Evolutionary conservation across 2,797 vertebrate species (phyloP), one percentile per base, ranked within the genome.

Genomic region (Phataginus tetradactyla): DNA sequence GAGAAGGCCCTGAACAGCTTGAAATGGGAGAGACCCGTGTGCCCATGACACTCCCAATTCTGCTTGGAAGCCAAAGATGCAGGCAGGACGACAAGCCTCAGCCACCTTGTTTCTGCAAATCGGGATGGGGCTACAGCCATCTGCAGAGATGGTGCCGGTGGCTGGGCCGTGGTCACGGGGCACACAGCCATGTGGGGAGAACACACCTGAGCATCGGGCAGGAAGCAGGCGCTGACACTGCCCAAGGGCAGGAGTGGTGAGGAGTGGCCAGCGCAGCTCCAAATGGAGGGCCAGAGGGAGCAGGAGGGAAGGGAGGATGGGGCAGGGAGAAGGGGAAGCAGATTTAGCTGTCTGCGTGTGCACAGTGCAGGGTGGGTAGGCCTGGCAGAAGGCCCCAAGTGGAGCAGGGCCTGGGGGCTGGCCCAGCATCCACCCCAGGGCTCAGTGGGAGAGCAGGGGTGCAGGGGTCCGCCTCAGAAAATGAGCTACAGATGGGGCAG

Each of bases 91-190:
- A 49, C 80, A 72, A 25, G 63, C 45, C 32, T 49, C 3, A 3
- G 4, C 13, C 2, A 12, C 12, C 18, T 32, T 0, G 0, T 42
- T 59, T 81, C 68, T n/a, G 15, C 39, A 25, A 1, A 1, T 13
- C 9, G 0, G n/a, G 42, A 53, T 29, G 32, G 7, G 32, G 71
- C 53, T 71, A 10, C 3, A 74, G 74, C n/a, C 79, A 42, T 45
- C 15, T 3, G 27, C 84, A 7, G 4, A 25, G 49, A 57, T 2
- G 2, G 8, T 3, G 10, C 25, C 3, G 17, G 37, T 29, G 21
- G 25, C 83, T 2, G 42, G 69, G 72, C 5, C 1, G 7, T 55
- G 7, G 0, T 27, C 4, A 23, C 11, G 29, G 7, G 1, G 13
- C 20, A 14, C 32, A 18, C 0, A 17, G 59, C 37, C 49, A n/a